A percentile compares a stretch with the other conserved stretches of the same genome.
phyloP scores from a whole-genome alignment of 2,888 invertebrate genomes.

The Drosophila limbata region DNA sequence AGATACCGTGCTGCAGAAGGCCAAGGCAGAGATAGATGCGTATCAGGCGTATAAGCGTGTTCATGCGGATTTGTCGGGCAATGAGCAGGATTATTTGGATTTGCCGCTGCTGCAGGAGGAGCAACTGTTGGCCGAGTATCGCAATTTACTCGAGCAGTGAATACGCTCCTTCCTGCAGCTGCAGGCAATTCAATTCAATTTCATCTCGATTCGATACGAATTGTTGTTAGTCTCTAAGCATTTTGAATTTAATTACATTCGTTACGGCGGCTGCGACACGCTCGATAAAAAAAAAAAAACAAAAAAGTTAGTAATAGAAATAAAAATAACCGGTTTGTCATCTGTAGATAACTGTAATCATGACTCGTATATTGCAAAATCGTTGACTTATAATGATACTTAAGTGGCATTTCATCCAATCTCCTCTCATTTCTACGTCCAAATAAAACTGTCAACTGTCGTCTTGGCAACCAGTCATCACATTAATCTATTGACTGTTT shows the following conservation, averaged over 20 bases:
- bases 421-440: not conserved
- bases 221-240: not conserved
- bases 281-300: conserved; percentile 2
- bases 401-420: conserved; percentile 43
- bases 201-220: not conserved
- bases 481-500: conserved; percentile 1
- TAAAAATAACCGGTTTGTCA: conserved; percentile 56
- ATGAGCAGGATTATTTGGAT: conserved; percentile 91
- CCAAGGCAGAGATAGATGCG: conserved; percentile 75
- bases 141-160: conserved; percentile 86
- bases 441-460: conserved; percentile 16
- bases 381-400: conserved; percentile 59
- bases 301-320: conserved; percentile 3
- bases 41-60: conserved; percentile 87
- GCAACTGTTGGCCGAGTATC: conserved; percentile 89
- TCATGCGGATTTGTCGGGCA: conserved; percentile 86
- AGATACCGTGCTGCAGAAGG: conserved; percentile 65
- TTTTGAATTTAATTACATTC: conserved; percentile 38
- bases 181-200: conserved; percentile 1
- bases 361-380: conserved; percentile 65
- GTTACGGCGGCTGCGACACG: conserved; percentile 25
- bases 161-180: conserved; percentile 17
- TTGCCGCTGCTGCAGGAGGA: conserved; percentile 90
- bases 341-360: conserved; percentile 58
- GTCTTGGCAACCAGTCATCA: not conserved